Base-by-base conservation (phyloP, 2,113 vertebrate species). In the Larimichthys polyactis region DNA sequence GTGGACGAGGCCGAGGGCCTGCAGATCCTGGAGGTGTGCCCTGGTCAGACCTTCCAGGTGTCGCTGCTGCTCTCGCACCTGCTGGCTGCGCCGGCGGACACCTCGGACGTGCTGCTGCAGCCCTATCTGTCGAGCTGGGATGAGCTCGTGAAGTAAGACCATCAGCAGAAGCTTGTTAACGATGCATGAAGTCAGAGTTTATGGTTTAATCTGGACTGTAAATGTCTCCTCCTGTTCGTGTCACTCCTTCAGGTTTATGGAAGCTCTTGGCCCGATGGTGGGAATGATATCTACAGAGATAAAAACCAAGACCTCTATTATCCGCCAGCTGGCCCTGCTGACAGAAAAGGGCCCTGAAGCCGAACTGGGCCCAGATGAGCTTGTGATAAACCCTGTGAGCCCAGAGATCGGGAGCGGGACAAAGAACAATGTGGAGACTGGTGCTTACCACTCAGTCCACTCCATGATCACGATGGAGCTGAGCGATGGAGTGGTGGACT, bases 91-190 rank as follows among this genome's bases (percentile, higher is more conserved):
- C 68, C 93, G 15, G 84, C 83, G 0, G 46, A 76, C 0, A 11
- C 78, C 29, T 90, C 93, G 0, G 96, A 98, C 1, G 85, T 97
- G 76, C 81, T 95, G 60, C 77, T 98, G 75, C 79, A 91, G 59
- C 95, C 94, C 0, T 98, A 97, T 89, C 92, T 97, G 48, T 91
- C 90, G 32, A 97, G 96, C 87, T 98, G 97, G 97, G 94, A 94
- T 11, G 95, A 96, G 79, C 95, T 98, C 0, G 93, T 96, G 80
- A 96, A 88, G 96, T 97, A 93, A 80, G 81, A 62, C 57, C 52
- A 43, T 66, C 29, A 59, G 36, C 55, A 43, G n/a, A 2, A 49
- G 17, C 36, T 40, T 8, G 32, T 36, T 36, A 0, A 11, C 15
- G 43, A 32, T n/a, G n/a, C 46, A 16, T 17, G 24, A 0, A 77